Conservation (phyloP, 2,113 vertebrate species). For the Tenebrosternarchus preto region DNA sequence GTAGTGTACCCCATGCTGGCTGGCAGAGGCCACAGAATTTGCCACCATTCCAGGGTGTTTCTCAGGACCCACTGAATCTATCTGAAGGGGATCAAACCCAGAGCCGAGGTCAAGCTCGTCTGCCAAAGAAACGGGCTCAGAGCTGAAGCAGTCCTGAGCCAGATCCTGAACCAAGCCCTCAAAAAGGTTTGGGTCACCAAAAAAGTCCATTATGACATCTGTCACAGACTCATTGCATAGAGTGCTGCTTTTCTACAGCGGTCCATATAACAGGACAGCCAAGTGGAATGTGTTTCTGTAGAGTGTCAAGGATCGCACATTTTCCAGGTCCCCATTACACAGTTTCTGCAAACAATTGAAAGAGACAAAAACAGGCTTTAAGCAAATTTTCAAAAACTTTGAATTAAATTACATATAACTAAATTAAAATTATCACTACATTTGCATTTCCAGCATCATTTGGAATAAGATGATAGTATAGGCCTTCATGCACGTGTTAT, state of each 20-base stretch:
- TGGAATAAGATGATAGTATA: too few relatives aligned
- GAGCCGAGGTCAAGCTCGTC: conserved; percentile 93
- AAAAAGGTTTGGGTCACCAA: conserved; percentile 95
- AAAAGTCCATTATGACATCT: conserved; percentile 95
- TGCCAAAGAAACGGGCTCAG: conserved; percentile 89
- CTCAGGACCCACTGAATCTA: conserved; percentile 83
- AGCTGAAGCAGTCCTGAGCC: conserved; percentile 74
- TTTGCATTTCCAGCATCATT: too few relatives aligned
- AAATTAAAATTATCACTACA: too few relatives aligned
- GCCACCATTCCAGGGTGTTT: conserved; percentile 75
- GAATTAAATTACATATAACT: too few relatives aligned
- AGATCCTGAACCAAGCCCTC: conserved; percentile 86
- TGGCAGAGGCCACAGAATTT: conserved; percentile 53
- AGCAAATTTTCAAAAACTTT: background rate
- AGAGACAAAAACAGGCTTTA: conserved; percentile 35
- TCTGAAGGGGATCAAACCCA: conserved; percentile 91
- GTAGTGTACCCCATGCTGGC: conserved; percentile 74
- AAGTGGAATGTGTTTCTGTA: conserved; percentile 59
- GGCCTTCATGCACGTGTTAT: too few relatives aligned
- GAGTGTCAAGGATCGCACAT: conserved; percentile 48
- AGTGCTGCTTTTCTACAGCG: conserved; percentile 32
- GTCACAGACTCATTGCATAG: conserved; percentile 70
- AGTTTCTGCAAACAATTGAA: conserved; percentile 49
- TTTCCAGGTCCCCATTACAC: conserved; percentile 61
- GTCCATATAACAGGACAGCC: conserved; percentile 56